Evolutionary conservation across 2,888 invertebrate species (phyloP).

Genomic region (Mesorhabditis spiculigera): DNA sequence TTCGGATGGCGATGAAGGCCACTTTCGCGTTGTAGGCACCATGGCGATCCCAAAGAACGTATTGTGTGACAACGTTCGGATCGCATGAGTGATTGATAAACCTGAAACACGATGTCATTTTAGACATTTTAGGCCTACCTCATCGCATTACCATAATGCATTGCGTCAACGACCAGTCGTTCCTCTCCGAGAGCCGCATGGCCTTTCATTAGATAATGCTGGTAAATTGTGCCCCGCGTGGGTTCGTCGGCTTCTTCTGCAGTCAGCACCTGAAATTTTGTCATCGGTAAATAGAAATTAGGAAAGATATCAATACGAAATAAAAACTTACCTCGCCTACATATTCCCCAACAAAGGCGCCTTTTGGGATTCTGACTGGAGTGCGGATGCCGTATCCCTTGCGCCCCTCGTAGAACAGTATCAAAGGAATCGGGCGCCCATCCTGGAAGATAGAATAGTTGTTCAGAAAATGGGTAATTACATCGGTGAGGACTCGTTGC

Average conservation of each 20-base stretch:
- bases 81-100: slow-evolving; percentile 1
- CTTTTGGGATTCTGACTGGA: neutral
- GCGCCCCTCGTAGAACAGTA: neutral
- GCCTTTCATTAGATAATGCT: neutral
- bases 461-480: neutral
- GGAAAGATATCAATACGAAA: neutral
- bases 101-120: neutral
- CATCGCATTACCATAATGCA: neutral
- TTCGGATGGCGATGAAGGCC: neutral
- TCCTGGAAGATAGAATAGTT: neutral
- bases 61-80: neutral
- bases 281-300: no score
- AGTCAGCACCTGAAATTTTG: neutral
- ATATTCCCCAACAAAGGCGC: slow-evolving; percentile 3
- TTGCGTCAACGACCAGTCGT: neutral
- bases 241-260: neutral
- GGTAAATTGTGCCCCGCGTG: neutral
- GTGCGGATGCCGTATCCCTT: neutral
- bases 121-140: no score
- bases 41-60: neutral
- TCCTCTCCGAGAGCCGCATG: neutral
- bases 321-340: neutral
- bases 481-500: neutral
- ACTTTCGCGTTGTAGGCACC: neutral
- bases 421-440: neutral